Conservation (phyloP, 2,888 invertebrate species). For the Drosophila anomalipes region DNA sequence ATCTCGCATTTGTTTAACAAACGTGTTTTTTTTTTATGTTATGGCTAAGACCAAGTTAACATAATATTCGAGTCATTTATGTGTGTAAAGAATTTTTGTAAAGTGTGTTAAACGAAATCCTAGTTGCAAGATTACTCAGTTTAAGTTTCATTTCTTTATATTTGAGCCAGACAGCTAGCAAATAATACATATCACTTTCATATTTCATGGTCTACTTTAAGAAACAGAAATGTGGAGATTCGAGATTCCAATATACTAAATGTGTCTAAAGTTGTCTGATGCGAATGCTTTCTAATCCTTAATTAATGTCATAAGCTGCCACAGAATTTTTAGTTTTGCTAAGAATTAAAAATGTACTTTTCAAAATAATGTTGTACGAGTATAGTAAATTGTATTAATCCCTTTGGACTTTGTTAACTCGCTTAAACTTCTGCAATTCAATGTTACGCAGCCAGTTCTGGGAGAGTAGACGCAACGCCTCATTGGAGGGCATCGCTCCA, state of each 20-base stretch:
- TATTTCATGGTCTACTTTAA: background rate
- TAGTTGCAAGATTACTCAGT: background rate
- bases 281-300: background rate
- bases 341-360: background rate
- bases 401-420: conserved; percentile 45
- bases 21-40: no score
- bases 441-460: conserved; percentile 61
- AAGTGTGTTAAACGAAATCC: background rate
- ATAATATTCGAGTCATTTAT: background rate
- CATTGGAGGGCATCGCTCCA: conserved; percentile 31
- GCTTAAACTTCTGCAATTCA: conserved; percentile 58
- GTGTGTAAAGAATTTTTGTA: background rate
- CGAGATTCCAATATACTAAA: background rate
- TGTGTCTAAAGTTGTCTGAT: background rate
- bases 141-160: background rate
- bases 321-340: conserved; percentile 2
- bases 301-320: background rate
- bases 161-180: background rate
- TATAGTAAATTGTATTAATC: conserved; percentile 26
- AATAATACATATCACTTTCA: background rate
- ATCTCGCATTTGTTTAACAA: background rate
- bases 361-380: conserved; percentile 1
- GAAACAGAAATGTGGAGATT: background rate
- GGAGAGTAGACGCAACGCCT: conserved; percentile 58
- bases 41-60: no score